phyloP scores from a whole-genome alignment of 2,113 vertebrate genomes.

The Puntigrus tetrazona region DNA sequence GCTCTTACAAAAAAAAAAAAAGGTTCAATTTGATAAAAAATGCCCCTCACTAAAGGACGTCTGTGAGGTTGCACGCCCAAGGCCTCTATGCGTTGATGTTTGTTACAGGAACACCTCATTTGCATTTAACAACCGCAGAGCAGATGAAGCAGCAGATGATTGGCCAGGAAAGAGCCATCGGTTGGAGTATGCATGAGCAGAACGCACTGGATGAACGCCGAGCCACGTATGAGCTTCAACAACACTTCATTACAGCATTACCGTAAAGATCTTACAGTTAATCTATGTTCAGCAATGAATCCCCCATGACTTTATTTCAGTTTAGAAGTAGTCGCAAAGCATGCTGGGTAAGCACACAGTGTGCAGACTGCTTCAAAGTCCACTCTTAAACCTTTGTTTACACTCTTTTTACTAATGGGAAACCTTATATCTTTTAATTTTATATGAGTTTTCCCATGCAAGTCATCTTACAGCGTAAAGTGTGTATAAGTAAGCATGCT shows the following conservation, averaged over 20 bases:
- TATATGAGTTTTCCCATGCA: background rate
- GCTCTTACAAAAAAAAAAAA: no score
- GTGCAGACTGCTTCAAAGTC: background rate
- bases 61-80: no score
- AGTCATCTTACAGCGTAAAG: background rate
- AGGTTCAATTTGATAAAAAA: no score
- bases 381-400: background rate
- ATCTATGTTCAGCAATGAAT: background rate
- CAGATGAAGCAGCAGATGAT: slow-evolving; percentile 3
- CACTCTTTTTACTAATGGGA: background rate
- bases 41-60: no score
- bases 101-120: background rate
- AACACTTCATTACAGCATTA: no score
- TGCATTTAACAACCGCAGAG: background rate
- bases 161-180: background rate
- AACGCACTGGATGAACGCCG: background rate
- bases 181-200: slow-evolving; percentile 12
- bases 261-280: no score
- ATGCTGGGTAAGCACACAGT: background rate
- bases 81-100: no score
- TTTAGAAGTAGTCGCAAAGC: background rate
- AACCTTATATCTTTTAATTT: background rate
- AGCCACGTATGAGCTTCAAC: no score
- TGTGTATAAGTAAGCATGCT: background rate
- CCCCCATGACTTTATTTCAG: background rate